Base-by-base conservation (phyloP, 1,140 invertebrate genomes). In the Dendroctonus ponderosae region DNA sequence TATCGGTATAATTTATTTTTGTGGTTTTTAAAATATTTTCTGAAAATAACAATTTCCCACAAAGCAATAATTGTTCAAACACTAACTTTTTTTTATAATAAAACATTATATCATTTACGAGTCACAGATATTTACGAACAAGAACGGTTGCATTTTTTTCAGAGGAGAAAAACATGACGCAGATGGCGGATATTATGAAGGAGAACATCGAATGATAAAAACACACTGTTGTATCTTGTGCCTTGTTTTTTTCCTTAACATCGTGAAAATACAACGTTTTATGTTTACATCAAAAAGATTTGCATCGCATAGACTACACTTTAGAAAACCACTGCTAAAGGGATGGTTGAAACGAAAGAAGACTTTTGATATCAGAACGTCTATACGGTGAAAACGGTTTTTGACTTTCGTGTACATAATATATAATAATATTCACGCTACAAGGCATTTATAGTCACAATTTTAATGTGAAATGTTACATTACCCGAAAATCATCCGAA, bases 11-110 rank as follows among this genome's bases (percentile, higher is more conserved):
- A 76, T 79, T 74, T 74, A 74, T 74, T 79, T 78, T 78, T 77
- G 73, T 74, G 74, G 69, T 77, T 78, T 26, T 78, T 77, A 79
- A 79, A 77, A 79, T 78, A 77, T 78, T 79, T 78, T 78, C 77
- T 79, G 76, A 79, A 79, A 79, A 79, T 79, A 79, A 79, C 78
- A 79, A 79, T 79, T 79, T 78, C 78, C 78, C 78, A 79, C 78
- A 79, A 79, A 79, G 78, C 78, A 77, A 71, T 69, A 69, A 75
- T 76, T 75, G 76, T 76, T 79, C 78, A 79, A 79, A 79, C 78
- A 78, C 76, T 76, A 78, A 77, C 75, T 76, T 54, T 72, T 67
- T 59, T 70, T 72, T 68, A 68, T 71, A 76, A 75, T 77, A 77
- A 76, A 75, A 76, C 71, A 72, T 68, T 63, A 26, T 26, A 68